Evolutionary conservation across 1,140 invertebrate species (phyloP).

Genomic region (Calliphora vicina): DNA sequence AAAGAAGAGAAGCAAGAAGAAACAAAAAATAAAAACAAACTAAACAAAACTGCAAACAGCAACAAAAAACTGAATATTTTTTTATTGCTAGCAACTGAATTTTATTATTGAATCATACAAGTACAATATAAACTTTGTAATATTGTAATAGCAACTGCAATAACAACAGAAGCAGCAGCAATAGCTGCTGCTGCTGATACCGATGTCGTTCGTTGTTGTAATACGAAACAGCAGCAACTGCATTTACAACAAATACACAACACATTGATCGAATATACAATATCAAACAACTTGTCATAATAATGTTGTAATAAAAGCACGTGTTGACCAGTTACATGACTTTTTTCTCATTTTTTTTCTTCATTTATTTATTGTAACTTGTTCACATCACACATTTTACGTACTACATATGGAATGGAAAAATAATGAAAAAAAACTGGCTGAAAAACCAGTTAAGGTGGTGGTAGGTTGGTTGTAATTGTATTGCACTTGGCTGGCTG

Average conservation of each 20-base stretch:
- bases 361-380: not conserved
- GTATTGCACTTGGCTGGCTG: not conserved
- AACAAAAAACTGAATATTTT: not conserved
- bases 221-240: not conserved
- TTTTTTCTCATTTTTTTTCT: not conserved
- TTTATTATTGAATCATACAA: slow-evolving; percentile 6
- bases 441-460: slow-evolving; percentile 1
- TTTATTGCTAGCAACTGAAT: not conserved
- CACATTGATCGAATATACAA: not conserved
- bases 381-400: not conserved
- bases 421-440: not conserved
- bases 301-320: slow-evolving; percentile 40
- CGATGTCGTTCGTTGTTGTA: too few relatives aligned
- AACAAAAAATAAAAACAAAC: not conserved
- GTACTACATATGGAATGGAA: not conserved
- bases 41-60: too few relatives aligned
- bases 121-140: not conserved
- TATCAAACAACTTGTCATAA: slow-evolving; percentile 30
- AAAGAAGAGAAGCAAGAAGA: not conserved
- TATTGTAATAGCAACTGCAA: not conserved
- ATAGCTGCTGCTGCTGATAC: not conserved
- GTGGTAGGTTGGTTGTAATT: not conserved
- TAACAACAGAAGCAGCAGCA: not conserved
- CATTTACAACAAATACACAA: not conserved
- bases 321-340: slow-evolving; percentile 35